Base-by-base conservation (phyloP, 2,888 invertebrate genomes). In the Plebejus anna region DNA sequence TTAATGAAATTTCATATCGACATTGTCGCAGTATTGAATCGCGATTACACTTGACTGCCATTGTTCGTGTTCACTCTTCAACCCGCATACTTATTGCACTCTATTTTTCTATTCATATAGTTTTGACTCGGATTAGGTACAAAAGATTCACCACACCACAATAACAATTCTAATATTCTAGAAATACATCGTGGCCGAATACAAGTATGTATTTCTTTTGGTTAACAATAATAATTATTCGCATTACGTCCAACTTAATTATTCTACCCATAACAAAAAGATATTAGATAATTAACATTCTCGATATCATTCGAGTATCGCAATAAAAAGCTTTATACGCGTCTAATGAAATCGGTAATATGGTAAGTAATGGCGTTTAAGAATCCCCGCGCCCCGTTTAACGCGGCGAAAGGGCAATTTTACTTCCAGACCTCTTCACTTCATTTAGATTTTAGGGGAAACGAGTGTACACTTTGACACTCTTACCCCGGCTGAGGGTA, bases 1-100 rank as follows among this genome's bases (percentile, higher is more conserved):
- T 91, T 92, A 92, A 91, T 92, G 91, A 91, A 92, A 92, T 92
- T 92, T 92, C 91, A 92, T 92, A 92, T 91, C 90, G 83, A 82
- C 85, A 84, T 86, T 84, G 66, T 66, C 66, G 66, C 32, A 36
- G 66, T 66, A 36, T 84, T 84, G 87, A 84, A 89, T 88, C 88
- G 89, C 89, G 83, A 88, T 89, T 87, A 89, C 88, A 89, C 89
- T 88, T 88, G 86, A 90, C 87, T 89, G 82, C 82, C 80, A 84
- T 85, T 85, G 82, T 82, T 82, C 81, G 81, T 78, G 42, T 72
- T 28, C 72, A 47, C 13, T 16, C 55, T 55, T 13, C 55, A 7
- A 16, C n/a, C 72, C 42, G 72, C 42, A 22, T 47, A 5, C 22
- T 72, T 13, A 47, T 72, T 22, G 42, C 72, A 22, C 38, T 72